phyloP scores from a whole-genome alignment of 2,888 invertebrate species.

The Drosophila antonietae region DNA sequence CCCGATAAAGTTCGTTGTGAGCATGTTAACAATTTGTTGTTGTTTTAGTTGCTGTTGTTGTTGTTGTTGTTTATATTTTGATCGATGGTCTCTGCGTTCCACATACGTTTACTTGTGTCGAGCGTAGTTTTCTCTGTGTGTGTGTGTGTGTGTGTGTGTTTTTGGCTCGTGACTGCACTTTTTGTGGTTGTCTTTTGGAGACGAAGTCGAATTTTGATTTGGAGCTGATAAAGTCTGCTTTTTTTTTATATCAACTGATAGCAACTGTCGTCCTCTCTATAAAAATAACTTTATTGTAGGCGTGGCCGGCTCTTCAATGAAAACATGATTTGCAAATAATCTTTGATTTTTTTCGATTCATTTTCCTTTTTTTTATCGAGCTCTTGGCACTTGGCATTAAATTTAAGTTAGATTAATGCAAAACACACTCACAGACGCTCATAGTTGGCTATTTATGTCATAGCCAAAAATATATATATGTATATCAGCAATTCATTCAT shows the following conservation, averaged over 20 bases:
- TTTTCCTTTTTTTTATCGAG: conserved; percentile 19
- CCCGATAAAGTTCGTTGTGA: conserved; percentile 68
- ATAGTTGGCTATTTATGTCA: conserved; percentile 65
- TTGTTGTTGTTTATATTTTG: conserved; percentile 41
- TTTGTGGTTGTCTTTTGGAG: conserved; percentile 22
- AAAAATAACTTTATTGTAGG: neutral
- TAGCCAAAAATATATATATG: conserved; percentile 67
- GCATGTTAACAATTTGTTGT: conserved; percentile 56
- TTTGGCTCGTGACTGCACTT: conserved; percentile 59
- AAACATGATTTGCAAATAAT: conserved; percentile 39
- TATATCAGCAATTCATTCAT: conserved; percentile 62
- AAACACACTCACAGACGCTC: neutral
- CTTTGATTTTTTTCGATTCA: neutral
- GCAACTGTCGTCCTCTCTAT: neutral
- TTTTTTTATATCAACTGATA: conserved; percentile 2
- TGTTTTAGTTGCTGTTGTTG: conserved; percentile 7
- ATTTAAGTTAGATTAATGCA: conserved; percentile 34
- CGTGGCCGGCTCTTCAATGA: conserved; percentile 29
- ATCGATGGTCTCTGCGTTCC: conserved; percentile 68
- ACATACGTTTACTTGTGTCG: conserved; percentile 48
- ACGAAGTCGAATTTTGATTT: conserved; percentile 46
- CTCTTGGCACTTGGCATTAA: conserved; percentile 39
- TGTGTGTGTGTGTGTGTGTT: neutral
- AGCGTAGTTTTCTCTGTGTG: conserved; percentile 25
- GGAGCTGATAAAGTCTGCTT: conserved; percentile 29